These are phyloP conservation scores for Chaetodon trifasciatus DNA, from an alignment of 2,797 vertebrate species.

Conservation along the genomic window DNA sequence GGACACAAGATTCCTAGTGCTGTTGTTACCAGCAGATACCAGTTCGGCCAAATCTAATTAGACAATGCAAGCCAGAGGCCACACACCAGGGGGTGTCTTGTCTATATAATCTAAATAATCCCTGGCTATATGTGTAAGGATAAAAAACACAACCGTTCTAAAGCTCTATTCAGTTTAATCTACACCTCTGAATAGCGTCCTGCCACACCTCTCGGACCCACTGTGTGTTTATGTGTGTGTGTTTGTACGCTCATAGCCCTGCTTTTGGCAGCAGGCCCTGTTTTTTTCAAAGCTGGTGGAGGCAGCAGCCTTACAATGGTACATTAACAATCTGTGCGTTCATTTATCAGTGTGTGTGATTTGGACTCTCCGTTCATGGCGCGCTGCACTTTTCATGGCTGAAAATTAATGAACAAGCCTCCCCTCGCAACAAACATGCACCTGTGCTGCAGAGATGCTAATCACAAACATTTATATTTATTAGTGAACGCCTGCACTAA, in stretches of 20 bases:
- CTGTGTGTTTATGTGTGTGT: slow-evolving; percentile 40
- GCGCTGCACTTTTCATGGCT: slow-evolving; percentile 98
- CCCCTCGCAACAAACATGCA: slow-evolving; percentile 99
- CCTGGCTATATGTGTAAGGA: slow-evolving; percentile 71
- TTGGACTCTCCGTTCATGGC: slow-evolving; percentile 99
- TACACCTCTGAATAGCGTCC: slow-evolving; percentile 82
- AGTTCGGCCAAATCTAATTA: slow-evolving; percentile 78
- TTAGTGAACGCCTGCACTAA: slow-evolving; percentile 95
- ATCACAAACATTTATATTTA: slow-evolving; percentile 99
- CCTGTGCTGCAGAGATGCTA: slow-evolving; percentile 99
- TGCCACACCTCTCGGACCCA: slow-evolving; percentile 87
- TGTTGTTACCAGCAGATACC: slow-evolving; percentile 58
- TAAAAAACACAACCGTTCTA: slow-evolving; percentile 63
- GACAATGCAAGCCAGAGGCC: slow-evolving; percentile 73
- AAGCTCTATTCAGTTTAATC: slow-evolving; percentile 79
- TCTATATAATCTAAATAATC: slow-evolving; percentile 79
- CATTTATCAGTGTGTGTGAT: slow-evolving; percentile 98
- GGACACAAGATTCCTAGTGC: slow-evolving; percentile 40
- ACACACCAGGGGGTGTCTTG: slow-evolving; percentile 72
- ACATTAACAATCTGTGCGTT: slow-evolving; percentile 99
- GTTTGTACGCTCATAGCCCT: slow-evolving; percentile 53
- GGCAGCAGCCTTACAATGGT: slow-evolving; percentile 93
- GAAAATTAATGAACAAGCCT: slow-evolving; percentile 99
- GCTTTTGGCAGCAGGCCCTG: slow-evolving; percentile 89
- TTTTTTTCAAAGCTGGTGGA: slow-evolving; percentile 84